Conservation (phyloP, 2,797 vertebrate species). For the Geotrypetes seraphini region DNA sequence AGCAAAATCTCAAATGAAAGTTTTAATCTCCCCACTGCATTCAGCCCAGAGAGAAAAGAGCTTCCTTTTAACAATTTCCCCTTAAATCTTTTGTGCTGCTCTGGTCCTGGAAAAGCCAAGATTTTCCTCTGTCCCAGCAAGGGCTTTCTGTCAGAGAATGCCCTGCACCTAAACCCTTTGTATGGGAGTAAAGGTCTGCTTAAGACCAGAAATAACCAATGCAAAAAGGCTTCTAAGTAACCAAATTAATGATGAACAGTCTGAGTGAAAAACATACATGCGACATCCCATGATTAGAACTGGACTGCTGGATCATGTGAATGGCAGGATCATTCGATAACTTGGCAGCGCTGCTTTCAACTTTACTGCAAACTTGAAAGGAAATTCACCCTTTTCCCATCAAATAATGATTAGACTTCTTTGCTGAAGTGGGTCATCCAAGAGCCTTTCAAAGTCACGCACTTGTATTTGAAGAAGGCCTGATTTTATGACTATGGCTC, state of each 20-base stretch:
- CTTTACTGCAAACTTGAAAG: too few relatives aligned
- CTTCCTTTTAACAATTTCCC: conserved; percentile 74
- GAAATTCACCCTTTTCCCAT: too few relatives aligned
- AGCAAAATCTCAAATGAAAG: conserved; percentile 73
- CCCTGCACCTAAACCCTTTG: conserved; percentile 55
- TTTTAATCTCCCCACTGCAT: conserved; percentile 73
- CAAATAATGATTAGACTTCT: too few relatives aligned
- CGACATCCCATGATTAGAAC: too few relatives aligned
- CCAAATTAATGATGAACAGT: conserved; percentile 17
- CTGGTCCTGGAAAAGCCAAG: conserved; percentile 61
- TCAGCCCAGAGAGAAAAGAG: conserved; percentile 64
- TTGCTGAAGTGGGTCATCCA: too few relatives aligned
- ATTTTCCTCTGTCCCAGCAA: conserved; percentile 62
- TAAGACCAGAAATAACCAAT: conserved; percentile 37
- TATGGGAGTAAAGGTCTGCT: conserved; percentile 42
- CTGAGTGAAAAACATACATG: conserved; percentile 16
- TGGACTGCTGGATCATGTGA: too few relatives aligned
- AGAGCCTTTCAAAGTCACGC: too few relatives aligned
- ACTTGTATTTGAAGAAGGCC: too few relatives aligned
- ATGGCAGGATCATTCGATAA: too few relatives aligned
- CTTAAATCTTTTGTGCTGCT: conserved; percentile 68
- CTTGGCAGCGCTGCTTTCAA: too few relatives aligned
- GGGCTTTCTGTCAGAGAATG: conserved; percentile 62
- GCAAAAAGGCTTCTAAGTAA: conserved; percentile 23
- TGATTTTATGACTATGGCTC: too few relatives aligned